Evolutionary conservation across 2,888 invertebrate genomes (phyloP).

Genomic region (Parochlus steinenii): DNA sequence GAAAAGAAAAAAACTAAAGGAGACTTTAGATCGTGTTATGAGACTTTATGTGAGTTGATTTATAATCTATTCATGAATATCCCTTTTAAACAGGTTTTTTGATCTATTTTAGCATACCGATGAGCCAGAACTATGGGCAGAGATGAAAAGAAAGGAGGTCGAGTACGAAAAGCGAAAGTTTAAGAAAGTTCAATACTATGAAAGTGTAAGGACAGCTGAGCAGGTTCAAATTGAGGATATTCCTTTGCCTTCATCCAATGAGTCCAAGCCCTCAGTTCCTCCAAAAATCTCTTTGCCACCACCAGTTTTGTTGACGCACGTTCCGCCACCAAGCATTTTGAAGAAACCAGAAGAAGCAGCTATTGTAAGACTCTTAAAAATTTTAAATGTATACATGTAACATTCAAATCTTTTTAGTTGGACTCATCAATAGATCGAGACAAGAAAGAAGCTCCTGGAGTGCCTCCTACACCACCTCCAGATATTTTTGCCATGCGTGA

Average conservation of each 20-base stretch:
- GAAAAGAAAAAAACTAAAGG: slow-evolving; percentile 86
- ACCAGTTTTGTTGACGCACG: slow-evolving; percentile 31
- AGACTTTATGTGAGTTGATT: slow-evolving; percentile 79
- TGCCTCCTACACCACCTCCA: slow-evolving; percentile 72
- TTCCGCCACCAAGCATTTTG: slow-evolving; percentile 50
- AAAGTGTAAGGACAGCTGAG: slow-evolving; percentile 90
- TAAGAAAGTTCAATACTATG: slow-evolving; percentile 79
- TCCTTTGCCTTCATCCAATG: slow-evolving; percentile 51
- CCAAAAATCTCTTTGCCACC: slow-evolving; percentile 26
- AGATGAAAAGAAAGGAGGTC: slow-evolving; percentile 74
- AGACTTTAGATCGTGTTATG: slow-evolving; percentile 86
- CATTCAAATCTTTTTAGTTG: too few relatives aligned
- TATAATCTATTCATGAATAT: slow-evolving; percentile 5
- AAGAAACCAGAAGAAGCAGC: slow-evolving; percentile 52
- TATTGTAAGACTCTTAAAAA: neutral
- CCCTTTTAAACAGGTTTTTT: slow-evolving; percentile 13
- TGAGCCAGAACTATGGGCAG: slow-evolving; percentile 85
- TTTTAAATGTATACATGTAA: slow-evolving; percentile 2
- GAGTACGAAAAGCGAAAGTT: slow-evolving; percentile 84
- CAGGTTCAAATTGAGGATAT: slow-evolving; percentile 92
- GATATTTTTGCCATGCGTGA: slow-evolving; percentile 49
- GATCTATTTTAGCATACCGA: slow-evolving; percentile 83
- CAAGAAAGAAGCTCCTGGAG: slow-evolving; percentile 71
- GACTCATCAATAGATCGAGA: slow-evolving; percentile 28
- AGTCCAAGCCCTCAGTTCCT: slow-evolving; percentile 17